Base-by-base conservation (phyloP, 1,140 invertebrate genomes). In the Cylas formicarius region DNA sequence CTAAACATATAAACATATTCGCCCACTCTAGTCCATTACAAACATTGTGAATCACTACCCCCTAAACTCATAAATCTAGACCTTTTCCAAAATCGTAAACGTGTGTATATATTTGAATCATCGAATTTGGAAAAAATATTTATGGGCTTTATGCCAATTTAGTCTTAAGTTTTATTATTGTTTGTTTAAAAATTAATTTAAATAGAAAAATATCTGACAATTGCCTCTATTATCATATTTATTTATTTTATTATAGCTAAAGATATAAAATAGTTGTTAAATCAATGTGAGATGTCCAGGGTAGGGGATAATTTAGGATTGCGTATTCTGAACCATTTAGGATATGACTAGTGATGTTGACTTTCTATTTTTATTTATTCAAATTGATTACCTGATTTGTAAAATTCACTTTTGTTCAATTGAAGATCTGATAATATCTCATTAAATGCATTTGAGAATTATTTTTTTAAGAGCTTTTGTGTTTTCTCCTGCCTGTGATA, bases 261-360 rank as follows among this genome's bases (percentile, higher is more conserved):
- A 46, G 13, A 24, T 44, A 48, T 37, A 32, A 43, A 11, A 48
- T 54, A 54, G 40, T 47, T 53, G 33, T 53, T 58, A 56, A 48
- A 18, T 24, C 51, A 49, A 44, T 53, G 50, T 53, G 41, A 58
- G 53, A 45, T 58, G 50, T 58, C 53, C 56, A 51, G 42, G 56
- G 53, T 55, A 56, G 56, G 56, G 53, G 56, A 53, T 51, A 48
- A 48, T 35, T n/a, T 21, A 19, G 27, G 9, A 33, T 17, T 35
- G 36, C 36, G 38, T 46, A 47, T 47, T 44, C 23, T 42, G 13
- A 44, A 44, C 22, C 10, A 36, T 50, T 44, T 28, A 35, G 35
- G 26, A 38, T 36, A 35, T 34, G 38, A 28, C 16, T 36, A 18
- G 29, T 33, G 21, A 34, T 23, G 18, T 43, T 44, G 36, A 11